Conservation (phyloP, 2,888 invertebrate species). For the Syritta pipiens region DNA sequence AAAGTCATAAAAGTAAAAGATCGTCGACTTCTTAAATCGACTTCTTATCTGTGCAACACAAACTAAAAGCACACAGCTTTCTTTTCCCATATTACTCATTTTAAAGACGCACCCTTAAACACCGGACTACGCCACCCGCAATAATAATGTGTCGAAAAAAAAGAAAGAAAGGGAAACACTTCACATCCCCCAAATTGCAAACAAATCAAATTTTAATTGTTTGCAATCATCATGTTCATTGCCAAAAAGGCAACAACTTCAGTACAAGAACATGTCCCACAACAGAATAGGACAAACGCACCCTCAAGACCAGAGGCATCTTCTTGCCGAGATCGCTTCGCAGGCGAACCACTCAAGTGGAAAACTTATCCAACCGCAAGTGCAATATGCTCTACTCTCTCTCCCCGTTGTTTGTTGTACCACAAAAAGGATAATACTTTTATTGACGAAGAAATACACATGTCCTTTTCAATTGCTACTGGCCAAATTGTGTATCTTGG, state of each 20-base stretch:
- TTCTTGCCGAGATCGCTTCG: constrained; percentile 49
- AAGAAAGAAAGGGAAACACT: too few species aligned
- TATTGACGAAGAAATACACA: constrained; percentile 58
- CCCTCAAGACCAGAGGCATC: constrained; percentile 3
- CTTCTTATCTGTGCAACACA: too few species aligned
- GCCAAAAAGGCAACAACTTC: constrained; percentile 55
- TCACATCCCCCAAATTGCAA: constrained; percentile 31
- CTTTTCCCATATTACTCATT: too few species aligned
- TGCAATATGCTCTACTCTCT: constrained; percentile 44
- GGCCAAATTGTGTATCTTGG: constrained; percentile 69
- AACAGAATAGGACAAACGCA: constrained; percentile 1
- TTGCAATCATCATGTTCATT: constrained; percentile 64
- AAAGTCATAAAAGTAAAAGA: too few species aligned
- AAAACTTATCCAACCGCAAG: constrained; percentile 62
- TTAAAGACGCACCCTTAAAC: too few species aligned
- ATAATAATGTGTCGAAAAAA: too few species aligned
- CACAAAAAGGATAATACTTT: constrained; percentile 66
- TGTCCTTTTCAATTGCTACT: constrained; percentile 70
- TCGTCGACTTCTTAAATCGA: too few species aligned
- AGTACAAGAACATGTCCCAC: constrained; percentile 14
- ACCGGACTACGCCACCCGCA: too few species aligned
- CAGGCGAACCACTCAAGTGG: constrained; percentile 64
- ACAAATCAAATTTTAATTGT: constrained; percentile 61
- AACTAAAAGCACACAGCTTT: too few species aligned
- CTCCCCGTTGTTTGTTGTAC: constrained; percentile 51